phyloP scores from a whole-genome alignment of 2,888 invertebrate species.

The Antheraea yamamai region DNA sequence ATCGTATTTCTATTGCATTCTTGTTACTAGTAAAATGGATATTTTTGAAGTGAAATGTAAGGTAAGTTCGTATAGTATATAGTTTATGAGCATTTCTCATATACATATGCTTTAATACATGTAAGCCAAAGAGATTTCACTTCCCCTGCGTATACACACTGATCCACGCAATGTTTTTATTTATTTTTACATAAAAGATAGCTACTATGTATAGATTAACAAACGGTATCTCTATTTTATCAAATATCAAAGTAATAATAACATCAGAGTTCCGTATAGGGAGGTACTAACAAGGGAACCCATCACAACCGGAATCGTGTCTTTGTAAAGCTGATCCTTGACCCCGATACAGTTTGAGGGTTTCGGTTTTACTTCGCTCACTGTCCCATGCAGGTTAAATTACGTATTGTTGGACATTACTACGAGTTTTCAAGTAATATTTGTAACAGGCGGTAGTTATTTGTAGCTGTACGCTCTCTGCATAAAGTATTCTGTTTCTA shows the following conservation, averaged over 20 bases:
- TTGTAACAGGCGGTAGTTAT: neutral
- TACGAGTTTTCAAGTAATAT: constrained; percentile 11
- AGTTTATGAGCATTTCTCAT: too few relatives aligned
- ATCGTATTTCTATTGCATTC: too few relatives aligned
- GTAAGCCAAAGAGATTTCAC: too few relatives aligned
- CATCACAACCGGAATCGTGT: constrained; percentile 20
- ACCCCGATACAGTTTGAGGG: constrained; percentile 53
- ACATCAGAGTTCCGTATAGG: constrained; percentile 22
- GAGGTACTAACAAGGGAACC: constrained; percentile 12
- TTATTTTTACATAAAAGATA: too few relatives aligned
- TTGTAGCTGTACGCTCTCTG: constrained; percentile 4
- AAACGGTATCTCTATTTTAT: neutral
- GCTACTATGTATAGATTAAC: neutral
- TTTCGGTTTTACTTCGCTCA: constrained; percentile 41
- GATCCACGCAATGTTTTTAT: too few relatives aligned
- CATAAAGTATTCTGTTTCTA: too few relatives aligned
- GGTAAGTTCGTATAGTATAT: too few relatives aligned
- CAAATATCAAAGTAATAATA: constrained; percentile 26
- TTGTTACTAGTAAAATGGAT: too few relatives aligned
- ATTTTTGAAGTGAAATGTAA: too few relatives aligned
- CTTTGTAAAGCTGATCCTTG: constrained; percentile 60
- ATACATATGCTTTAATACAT: too few relatives aligned
- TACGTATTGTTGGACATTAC: constrained; percentile 48
- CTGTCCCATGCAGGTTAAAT: constrained; percentile 68
- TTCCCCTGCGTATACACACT: too few relatives aligned